Base-by-base conservation (phyloP, 2,888 invertebrate species). In the Leuctra nigra region DNA sequence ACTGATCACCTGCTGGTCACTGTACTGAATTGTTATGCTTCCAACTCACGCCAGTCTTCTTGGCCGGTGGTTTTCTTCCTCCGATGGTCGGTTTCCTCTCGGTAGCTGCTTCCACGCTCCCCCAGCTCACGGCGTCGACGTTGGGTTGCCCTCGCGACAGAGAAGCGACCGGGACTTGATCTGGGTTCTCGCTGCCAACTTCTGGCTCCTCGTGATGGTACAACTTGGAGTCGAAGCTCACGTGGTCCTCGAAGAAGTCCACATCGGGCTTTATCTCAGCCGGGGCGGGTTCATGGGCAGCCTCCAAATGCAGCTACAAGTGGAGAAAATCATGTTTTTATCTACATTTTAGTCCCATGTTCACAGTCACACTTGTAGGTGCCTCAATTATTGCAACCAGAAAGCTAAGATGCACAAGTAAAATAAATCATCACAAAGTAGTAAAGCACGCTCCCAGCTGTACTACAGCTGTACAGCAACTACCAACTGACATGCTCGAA, bases 41-140 rank as follows among this genome's bases (percentile, higher is more conserved):
- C 54, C 50, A 57, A 73, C 77, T 72, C 74, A 87, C 87, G 63
- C 83, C 84, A 62, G 78, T 70, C 72, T 84, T 86, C 69, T 84
- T 88, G 9, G 80, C 76, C 63, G 80, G 79, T 47, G 82, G 75
- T 72, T 86, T 88, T 61, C 87, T 77, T 35, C 76, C 77, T 2
- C 86, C 85, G 64, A 91, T 88, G 1, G 84, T 83, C 7, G 87
- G 77, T 68, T 87, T 86, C 61, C 83, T 73, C 39, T 74, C 70
- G 63, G 13, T 73, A 68, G 18, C 71, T 13, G 41, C 62, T n/a
- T 38, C 41, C 1, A 20, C 54, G n/a, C 39, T 22, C 4, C 46
- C 50, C 53, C 69, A 67, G 62, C 69, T 70, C 6, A 75, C 65
- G 38, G 75, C 73, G 53, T 75, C 75, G 25, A 77, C 75, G 66